Base-by-base conservation (phyloP, 1,140 invertebrate genomes). In the Drosophila seguyi region DNA sequence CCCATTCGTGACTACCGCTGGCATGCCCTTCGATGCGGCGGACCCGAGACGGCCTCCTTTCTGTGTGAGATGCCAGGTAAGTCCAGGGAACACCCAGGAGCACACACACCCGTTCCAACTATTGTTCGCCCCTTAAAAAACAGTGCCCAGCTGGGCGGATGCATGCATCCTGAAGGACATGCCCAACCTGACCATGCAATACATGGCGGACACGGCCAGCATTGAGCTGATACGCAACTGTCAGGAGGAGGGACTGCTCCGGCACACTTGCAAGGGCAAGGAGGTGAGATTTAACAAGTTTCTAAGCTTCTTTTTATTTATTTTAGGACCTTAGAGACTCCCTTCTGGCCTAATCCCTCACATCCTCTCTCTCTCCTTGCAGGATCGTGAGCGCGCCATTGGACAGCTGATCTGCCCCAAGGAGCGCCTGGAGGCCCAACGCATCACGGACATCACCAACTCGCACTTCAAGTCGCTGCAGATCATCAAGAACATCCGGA, bases 171-270 rank as follows among this genome's bases (percentile, higher is more conserved):
- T 96, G n/a, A 94, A 94, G 44, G 95, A 95, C 31, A 92, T 96
- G 69, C 95, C 96, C 11, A 95, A 95, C 20, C 90, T 96, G 53
- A 96, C 95, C 13, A 94, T 95, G 45, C 93, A 95, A 38, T 96
- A 95, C 78, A 94, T 96, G 77, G 96, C 96, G 34, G 95, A 96
- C 72, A 95, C 96, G 85, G 94, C 97, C 25, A 95, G 97, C 36
- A 94, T 99, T 41, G 96, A 98, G 81, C 93, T 98, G 42, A 97
- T 97, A 27, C 96, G 97, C 41, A 98, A 98, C 93, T 96, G 97
- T 91, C 93, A 98, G 58, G 92, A 92, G 36, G 98, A 97, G 93
- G 98, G 97, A 41, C 96, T 96, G 31, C 94, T 95, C 81, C 93
- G 94, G 52, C 95, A 96, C 62, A 94, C 95, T 31, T 96, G 95